A percentile compares a stretch with the other conserved stretches of the same genome.
These are phyloP conservation scores for Onychomys leucogaster DNA, from an alignment of 2,797 vertebrate species.

Conservation along the genomic window DNA sequence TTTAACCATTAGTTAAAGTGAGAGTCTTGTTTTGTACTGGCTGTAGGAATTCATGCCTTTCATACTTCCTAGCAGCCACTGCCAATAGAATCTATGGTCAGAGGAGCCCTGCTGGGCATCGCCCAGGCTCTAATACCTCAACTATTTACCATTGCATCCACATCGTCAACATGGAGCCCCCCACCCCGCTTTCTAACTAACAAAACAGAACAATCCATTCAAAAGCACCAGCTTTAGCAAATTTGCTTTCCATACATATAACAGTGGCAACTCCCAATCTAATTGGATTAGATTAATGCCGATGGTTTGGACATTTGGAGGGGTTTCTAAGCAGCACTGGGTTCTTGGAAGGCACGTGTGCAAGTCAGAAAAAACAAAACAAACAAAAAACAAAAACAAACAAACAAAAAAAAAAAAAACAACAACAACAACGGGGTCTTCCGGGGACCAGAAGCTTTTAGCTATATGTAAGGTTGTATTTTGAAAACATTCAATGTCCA, in stretches of 20 bases:
- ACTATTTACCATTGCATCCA: background rate
- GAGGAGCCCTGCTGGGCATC: background rate
- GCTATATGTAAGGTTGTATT: background rate
- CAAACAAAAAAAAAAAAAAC: too few species aligned
- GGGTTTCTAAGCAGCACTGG: background rate
- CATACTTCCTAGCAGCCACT: background rate
- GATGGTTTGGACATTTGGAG: background rate
- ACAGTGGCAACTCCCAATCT: background rate
- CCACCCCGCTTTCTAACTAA: background rate
- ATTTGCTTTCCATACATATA: constrained; percentile 15
- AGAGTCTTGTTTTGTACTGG: background rate
- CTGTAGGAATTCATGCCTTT: background rate
- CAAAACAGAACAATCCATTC: background rate
- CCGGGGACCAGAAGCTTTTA: background rate
- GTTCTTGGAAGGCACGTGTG: constrained; percentile 10
- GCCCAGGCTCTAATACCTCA: background rate
- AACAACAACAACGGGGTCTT: background rate
- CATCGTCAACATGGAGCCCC: background rate
- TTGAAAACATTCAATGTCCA: background rate
- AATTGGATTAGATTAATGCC: constrained; percentile 19
- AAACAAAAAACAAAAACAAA: too few species aligned
- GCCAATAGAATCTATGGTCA: background rate
- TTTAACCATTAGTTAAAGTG: background rate
- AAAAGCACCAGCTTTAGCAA: constrained; percentile 15
- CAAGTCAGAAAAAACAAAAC: background rate